Conservation (phyloP, 2,888 invertebrate species). For the Plutella xylostella region DNA sequence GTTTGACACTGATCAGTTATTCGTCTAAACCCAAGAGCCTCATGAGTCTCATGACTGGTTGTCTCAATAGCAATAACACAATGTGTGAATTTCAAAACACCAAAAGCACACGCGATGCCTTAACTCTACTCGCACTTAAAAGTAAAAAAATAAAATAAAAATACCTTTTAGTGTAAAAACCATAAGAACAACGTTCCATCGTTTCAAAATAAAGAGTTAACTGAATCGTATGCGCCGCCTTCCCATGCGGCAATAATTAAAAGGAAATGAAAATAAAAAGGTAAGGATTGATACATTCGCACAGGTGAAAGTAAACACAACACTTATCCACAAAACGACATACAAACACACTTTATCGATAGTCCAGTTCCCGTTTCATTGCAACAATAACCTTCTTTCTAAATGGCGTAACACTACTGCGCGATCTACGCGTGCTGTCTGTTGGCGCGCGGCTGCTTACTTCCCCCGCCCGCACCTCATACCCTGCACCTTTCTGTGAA, state of each 20-base stretch:
- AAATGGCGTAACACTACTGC: slow-evolving; percentile 62
- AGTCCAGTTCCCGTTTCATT: slow-evolving; percentile 62
- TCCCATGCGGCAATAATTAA: slow-evolving; percentile 64
- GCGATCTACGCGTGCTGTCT: slow-evolving; percentile 32
- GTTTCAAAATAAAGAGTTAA: slow-evolving; percentile 72
- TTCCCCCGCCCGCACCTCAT: slow-evolving; percentile 30
- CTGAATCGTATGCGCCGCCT: slow-evolving; percentile 68
- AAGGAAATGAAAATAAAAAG: slow-evolving; percentile 61
- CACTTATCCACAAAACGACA: slow-evolving; percentile 69
- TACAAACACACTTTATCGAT: slow-evolving; percentile 70
- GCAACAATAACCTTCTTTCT: slow-evolving; percentile 63
- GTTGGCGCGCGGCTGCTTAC: slow-evolving; percentile 39
- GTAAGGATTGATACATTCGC: slow-evolving; percentile 67
- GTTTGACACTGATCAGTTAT: too few species aligned
- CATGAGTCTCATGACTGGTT: too few species aligned
- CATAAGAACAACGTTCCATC: slow-evolving; percentile 85
- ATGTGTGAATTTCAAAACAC: too few species aligned
- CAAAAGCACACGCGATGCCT: slow-evolving; percentile 53
- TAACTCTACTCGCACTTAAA: slow-evolving; percentile 50
- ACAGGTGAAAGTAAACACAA: slow-evolving; percentile 69
- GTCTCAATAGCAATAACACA: too few species aligned
- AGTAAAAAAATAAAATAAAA: slow-evolving; percentile 66
- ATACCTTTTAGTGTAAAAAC: slow-evolving; percentile 86
- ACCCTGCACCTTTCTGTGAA: slow-evolving; percentile 34
- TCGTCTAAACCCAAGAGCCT: too few species aligned